Conservation (phyloP, 2,888 invertebrate species). For the Perithous albicinctus region DNA sequence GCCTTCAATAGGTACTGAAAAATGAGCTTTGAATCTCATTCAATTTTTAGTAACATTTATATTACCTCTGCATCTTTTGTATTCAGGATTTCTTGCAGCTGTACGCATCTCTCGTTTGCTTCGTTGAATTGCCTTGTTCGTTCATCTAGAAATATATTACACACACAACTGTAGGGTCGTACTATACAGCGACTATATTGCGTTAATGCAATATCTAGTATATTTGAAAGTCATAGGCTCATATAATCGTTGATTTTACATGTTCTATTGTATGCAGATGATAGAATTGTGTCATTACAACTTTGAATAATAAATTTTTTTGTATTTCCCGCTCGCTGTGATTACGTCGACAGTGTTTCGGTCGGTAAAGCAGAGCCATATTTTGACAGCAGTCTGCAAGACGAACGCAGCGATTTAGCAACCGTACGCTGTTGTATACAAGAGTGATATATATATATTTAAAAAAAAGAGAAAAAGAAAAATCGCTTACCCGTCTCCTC, state of each 20-base stretch:
- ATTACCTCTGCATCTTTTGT: conserved; percentile 82
- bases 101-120: conserved; percentile 79
- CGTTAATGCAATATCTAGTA: not conserved
- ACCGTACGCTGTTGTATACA: not conserved
- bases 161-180: not conserved
- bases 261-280: conserved; percentile 37
- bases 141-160: conserved; percentile 74
- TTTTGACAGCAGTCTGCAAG: conserved; percentile 79
- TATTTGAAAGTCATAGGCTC: not conserved
- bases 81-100: conserved; percentile 81
- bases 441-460: too few species aligned
- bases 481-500: conserved; percentile 86
- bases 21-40: not conserved
- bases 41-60: not conserved
- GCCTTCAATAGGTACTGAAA: too few species aligned
- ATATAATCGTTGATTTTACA: conserved; percentile 11
- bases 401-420: not conserved
- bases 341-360: conserved; percentile 49
- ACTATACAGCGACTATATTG: not conserved
- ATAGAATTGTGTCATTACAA: conserved; percentile 15
- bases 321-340: conserved; percentile 62
- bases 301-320: conserved; percentile 19
- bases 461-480: not conserved
- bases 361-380: conserved; percentile 79
- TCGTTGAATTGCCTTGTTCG: conserved; percentile 79